Evolutionary conservation across 2,113 vertebrate genomes (phyloP).

Genomic region (Sialia sialis): DNA sequence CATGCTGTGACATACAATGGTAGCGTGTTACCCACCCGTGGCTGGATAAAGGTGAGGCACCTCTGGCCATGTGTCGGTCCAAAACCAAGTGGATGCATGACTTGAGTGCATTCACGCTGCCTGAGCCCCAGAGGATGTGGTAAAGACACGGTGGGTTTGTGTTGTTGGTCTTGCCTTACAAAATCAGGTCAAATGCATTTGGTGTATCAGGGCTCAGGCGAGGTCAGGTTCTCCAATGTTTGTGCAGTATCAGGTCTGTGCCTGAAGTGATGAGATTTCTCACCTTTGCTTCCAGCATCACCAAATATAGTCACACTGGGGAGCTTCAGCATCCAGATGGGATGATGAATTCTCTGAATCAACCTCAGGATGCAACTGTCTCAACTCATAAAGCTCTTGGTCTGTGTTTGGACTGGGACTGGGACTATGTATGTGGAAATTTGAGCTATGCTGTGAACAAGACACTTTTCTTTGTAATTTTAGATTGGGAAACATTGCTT

Average conservation of each 20-base stretch:
- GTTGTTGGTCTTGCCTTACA: not conserved
- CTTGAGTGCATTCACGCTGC: rapidly evolving
- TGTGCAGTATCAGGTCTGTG: not conserved
- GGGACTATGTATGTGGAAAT: not conserved
- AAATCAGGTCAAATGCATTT: not conserved
- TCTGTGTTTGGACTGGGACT: not conserved
- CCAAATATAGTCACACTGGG: slow-evolving; percentile 31
- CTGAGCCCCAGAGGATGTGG: not conserved
- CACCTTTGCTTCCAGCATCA: slow-evolving; percentile 9
- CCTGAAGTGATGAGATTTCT: not conserved
- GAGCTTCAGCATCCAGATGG: not conserved
- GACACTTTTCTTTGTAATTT: not conserved
- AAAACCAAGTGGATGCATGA: rapidly evolving
- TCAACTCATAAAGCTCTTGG: not conserved
- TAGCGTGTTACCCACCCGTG: rapidly evolving
- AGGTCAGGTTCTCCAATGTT: rapidly evolving
- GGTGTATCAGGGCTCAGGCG: not conserved
- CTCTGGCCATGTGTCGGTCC: rapidly evolving
- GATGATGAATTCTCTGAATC: slow-evolving; percentile 54
- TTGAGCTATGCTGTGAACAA: not conserved
- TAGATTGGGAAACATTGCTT: not conserved
- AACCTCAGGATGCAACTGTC: slow-evolving; percentile 31
- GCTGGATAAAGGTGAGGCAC: not conserved
- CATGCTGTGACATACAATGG: rapidly evolving
- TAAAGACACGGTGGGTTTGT: not conserved